Percentiles rank a stretch among this genome's conserved stretches.
Conservation (phyloP, 1,140 invertebrate genomes). For the Aphaenogaster floridana region DNA sequence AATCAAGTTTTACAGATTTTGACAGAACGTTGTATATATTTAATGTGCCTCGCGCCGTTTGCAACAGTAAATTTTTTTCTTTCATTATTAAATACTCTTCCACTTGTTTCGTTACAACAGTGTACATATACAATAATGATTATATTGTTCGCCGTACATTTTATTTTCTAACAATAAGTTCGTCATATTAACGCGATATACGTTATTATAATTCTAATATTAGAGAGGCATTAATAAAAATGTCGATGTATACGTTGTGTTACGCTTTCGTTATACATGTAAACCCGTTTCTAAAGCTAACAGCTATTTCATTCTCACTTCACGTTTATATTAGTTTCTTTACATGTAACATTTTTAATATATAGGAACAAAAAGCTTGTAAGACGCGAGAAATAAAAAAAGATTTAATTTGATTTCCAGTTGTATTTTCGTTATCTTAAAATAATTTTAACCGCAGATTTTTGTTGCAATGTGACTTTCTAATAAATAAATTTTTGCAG, state of each 20-base stretch:
- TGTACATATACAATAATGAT: conserved; percentile 12
- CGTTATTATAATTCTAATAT: conserved; percentile 20
- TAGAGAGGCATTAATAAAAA: conserved; percentile 32
- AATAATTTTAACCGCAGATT: conserved; percentile 22
- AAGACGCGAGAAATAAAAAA: conserved; percentile 9
- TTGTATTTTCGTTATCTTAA: conserved; percentile 1
- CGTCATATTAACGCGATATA: background rate
- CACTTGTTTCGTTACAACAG: conserved; percentile 1
- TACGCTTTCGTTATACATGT: conserved; percentile 53
- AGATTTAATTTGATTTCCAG: background rate
- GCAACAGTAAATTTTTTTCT: conserved; percentile 37
- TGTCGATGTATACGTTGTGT: conserved; percentile 27
- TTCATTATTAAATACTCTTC: conserved; percentile 36
- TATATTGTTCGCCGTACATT: conserved; percentile 20
- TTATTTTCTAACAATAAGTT: conserved; percentile 50
- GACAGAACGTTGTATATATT: conserved; percentile 18
- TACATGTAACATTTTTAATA: background rate
- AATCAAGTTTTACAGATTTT: background rate
- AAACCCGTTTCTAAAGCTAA: conserved; percentile 14
- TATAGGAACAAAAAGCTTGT: background rate
- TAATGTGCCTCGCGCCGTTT: conserved; percentile 11
- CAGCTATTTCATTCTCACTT: background rate
- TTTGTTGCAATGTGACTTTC: conserved; percentile 19
- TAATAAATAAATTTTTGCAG: conserved; percentile 4
- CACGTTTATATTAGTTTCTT: conserved; percentile 17